Conservation (phyloP, 2,797 vertebrate genomes). For the Capromys pilorides region DNA sequence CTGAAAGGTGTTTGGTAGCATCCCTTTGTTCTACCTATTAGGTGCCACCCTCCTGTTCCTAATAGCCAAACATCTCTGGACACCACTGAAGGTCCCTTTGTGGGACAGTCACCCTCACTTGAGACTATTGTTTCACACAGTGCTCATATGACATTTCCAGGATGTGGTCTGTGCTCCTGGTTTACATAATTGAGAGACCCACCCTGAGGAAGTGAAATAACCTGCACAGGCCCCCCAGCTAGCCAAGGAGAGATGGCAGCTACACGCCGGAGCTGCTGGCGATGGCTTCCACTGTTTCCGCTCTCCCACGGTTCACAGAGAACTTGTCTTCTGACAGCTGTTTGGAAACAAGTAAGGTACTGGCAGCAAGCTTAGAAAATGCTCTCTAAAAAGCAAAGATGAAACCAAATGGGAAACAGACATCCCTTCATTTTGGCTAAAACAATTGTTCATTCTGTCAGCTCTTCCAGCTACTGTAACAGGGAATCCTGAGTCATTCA, state of each 20-base stretch:
- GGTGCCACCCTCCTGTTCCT: background rate
- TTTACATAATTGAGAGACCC: background rate
- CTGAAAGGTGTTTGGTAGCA: background rate
- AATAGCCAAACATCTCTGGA: background rate
- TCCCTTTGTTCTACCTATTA: background rate
- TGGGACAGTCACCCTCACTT: background rate
- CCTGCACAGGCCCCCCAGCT: background rate
- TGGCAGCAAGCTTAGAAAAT: conserved; percentile 52
- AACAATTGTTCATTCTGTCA: background rate
- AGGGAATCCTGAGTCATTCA: background rate
- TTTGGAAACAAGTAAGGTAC: background rate
- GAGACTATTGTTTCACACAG: background rate
- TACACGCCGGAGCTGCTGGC: background rate
- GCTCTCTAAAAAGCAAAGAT: conserved; percentile 3
- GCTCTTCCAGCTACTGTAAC: background rate
- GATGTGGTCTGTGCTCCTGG: background rate
- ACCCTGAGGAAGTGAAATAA: background rate
- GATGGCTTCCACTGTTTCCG: background rate
- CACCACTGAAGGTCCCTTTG: background rate
- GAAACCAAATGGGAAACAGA: conserved; percentile 9
- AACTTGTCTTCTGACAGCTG: conserved; percentile 20
- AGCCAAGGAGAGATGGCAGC: background rate
- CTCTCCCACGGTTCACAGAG: background rate
- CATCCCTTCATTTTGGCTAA: conserved; percentile 6
- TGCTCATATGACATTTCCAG: background rate